Evolutionary conservation across 2,888 invertebrate species (phyloP), one percentile per base, ranked within the genome.

Genomic region (Gymnocheta viridis): DNA sequence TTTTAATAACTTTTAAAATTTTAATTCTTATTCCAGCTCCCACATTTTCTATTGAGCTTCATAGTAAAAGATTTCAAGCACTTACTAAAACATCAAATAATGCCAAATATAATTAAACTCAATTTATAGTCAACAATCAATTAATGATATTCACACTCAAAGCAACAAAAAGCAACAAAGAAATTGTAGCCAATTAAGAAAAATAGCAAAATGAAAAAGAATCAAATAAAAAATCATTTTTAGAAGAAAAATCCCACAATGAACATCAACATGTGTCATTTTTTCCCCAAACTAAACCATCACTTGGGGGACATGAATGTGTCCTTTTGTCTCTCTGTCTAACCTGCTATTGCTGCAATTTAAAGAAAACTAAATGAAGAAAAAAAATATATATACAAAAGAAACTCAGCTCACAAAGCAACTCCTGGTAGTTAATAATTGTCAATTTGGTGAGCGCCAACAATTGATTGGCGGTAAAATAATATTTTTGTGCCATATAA

Each of bases 401-500:
- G 35, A 12, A 69, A 74, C 67, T 54, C 64, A 70, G 49, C 64
- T 32, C 17, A 24, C 17, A 73, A 80, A 54, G 66, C 77, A 84
- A 73, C 81, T 81, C 77, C 69, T 67, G 72, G 72, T 77, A 84
- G 81, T 84, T 84, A 84, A 81, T 84, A 84, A 84, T 84, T 84
- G 84, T 84, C 84, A 84, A 81, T 84, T 81, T 84, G 67, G 84
- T 84, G 81, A 84, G 84, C 84, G 84, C 84, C 84, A 84, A 81
- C 84, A 81, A 84, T 84, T 84, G 84, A 84, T 84, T 84, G 84
- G 84, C 84, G 84, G 84, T 78, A 77, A 81, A 81, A 84, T 81
- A 81, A 81, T 81, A 81, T 77, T 84, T 81, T 64, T 84, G 81
- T 81, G 82, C 86, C 86, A 85, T 85, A 85, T 86, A 85, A 85